Evolutionary conservation across 2,797 vertebrate species (phyloP), one percentile per base, ranked within the genome.

Genomic region (Gadopsis bispinosus): DNA sequence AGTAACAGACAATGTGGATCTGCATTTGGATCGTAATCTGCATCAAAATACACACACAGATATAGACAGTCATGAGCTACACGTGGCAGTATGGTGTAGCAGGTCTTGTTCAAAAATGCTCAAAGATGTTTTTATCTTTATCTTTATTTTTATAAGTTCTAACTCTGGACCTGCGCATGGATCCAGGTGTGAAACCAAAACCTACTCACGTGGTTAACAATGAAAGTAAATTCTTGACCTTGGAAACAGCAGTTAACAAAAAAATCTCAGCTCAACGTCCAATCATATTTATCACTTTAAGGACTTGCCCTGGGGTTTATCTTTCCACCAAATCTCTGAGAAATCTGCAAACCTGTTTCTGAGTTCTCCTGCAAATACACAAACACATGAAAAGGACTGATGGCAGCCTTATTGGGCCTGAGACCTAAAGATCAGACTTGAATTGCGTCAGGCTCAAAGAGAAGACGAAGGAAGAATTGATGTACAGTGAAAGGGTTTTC

Each of bases 401-500:
- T 7, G 31, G 61, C 35, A 37, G 31, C 75, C 43, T 56, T 5
- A 31, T 6, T 31, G 29, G 12, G 17, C 51, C 47, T 13, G 12
- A 75, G 26, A 63, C 31, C 9, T 48, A 77, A 48, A 61, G 31
- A 69, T 75, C 63, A 56, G 37, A 33, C 26, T 54, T 72, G 47
- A 78, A 60, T 67, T 22, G 4, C 45, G 33, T 75, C 51, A 54
- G 63, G 4, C 29, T 56, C 12, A 29, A 47, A 33, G 26, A 72
- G 41, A 62, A 41, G 31, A 77, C 1, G 22, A 51, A 62, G 20
- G 31, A 26, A 60, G 37, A 77, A n/a, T 12, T 45, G 69, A 68
- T 60, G 69, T 51, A 70, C n/a, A 68, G 66, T 51, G 59, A 66
- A 62, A 37, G 5, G 47, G 41, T 51, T 84, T 68, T 58, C 29